Conservation (phyloP, 1,140 invertebrate genomes). For the Papilio polytes region DNA sequence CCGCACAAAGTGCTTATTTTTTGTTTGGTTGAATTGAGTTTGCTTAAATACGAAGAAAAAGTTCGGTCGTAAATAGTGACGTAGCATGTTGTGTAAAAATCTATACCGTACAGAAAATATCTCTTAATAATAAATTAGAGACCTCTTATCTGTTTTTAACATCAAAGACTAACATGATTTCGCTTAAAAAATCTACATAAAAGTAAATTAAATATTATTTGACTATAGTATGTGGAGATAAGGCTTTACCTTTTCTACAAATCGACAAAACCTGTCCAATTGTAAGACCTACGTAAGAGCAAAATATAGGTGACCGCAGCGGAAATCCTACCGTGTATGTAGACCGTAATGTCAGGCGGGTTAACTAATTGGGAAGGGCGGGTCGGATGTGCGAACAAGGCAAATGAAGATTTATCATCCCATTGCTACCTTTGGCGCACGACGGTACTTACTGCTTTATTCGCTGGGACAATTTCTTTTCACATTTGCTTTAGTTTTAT, state of each 20-base stretch:
- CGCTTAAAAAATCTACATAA: too few relatives aligned
- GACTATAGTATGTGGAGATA: background rate
- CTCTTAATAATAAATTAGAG: too few relatives aligned
- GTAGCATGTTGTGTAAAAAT: too few relatives aligned
- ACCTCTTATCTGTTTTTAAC: too few relatives aligned
- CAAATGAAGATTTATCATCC: constrained; percentile 83
- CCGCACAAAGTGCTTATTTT: constrained; percentile 13
- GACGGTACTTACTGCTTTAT: constrained; percentile 32
- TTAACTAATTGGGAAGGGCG: constrained; percentile 79
- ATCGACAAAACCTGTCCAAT: constrained; percentile 51
- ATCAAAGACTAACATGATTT: background rate
- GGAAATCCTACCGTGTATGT: constrained; percentile 65
- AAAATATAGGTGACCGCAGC: constrained; percentile 77
- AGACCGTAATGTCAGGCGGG: constrained; percentile 60
- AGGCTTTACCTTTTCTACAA: constrained; percentile 24
- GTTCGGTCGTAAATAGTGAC: too few relatives aligned
- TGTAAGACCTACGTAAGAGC: constrained; percentile 53
- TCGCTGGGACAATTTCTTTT: background rate
- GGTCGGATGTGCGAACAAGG: constrained; percentile 79
- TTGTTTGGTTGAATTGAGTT: background rate
- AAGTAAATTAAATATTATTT: too few relatives aligned
- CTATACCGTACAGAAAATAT: too few relatives aligned
- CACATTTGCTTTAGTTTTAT: constrained; percentile 16
- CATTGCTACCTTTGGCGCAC: constrained; percentile 56
- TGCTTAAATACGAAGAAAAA: background rate